Conservation (phyloP, 2,797 vertebrate species). For the Serranus cabrilla region DNA sequence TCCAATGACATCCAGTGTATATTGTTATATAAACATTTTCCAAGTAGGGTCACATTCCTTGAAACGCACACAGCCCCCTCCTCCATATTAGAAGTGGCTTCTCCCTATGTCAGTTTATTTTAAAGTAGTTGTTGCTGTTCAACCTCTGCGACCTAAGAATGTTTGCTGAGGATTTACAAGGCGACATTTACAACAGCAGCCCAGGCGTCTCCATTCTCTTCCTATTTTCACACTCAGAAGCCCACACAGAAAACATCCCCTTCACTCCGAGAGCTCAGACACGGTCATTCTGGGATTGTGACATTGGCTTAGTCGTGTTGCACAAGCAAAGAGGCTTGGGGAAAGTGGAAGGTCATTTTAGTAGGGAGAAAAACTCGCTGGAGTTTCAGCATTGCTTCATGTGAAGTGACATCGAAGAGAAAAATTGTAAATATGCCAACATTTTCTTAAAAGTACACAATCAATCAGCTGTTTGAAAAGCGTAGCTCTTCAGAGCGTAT, state of each 20-base stretch:
- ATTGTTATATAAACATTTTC: slow-evolving; percentile 42
- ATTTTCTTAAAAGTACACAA: slow-evolving; percentile 16
- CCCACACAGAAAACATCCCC: slow-evolving; percentile 59
- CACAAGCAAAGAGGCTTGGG: slow-evolving; percentile 43
- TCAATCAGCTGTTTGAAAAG: slow-evolving; percentile 22
- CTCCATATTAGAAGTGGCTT: slow-evolving; percentile 52
- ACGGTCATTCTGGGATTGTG: slow-evolving; percentile 37
- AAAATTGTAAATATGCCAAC: slow-evolving; percentile 18
- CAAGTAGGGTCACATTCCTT: slow-evolving; percentile 46
- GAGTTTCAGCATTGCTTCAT: slow-evolving; percentile 4
- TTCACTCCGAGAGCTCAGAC: slow-evolving; percentile 30
- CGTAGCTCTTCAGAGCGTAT: slow-evolving; percentile 47
- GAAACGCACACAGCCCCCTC: slow-evolving; percentile 14
- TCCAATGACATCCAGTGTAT: slow-evolving; percentile 27
- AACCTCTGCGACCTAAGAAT: slow-evolving; percentile 76
- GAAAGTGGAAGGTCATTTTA: slow-evolving; percentile 26
- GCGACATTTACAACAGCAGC: slow-evolving; percentile 79
- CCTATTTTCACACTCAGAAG: slow-evolving; percentile 68
- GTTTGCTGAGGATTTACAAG: slow-evolving; percentile 84
- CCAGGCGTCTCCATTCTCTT: slow-evolving; percentile 65
- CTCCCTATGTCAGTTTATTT: slow-evolving; percentile 73
- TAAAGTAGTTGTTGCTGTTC: slow-evolving; percentile 76
- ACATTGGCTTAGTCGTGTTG: slow-evolving; percentile 46
- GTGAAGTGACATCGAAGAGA: slow-evolving; percentile 1
- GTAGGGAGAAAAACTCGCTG: neutral